Base-by-base conservation (phyloP, 2,797 vertebrate genomes). In the Carcharodon carcharias region DNA sequence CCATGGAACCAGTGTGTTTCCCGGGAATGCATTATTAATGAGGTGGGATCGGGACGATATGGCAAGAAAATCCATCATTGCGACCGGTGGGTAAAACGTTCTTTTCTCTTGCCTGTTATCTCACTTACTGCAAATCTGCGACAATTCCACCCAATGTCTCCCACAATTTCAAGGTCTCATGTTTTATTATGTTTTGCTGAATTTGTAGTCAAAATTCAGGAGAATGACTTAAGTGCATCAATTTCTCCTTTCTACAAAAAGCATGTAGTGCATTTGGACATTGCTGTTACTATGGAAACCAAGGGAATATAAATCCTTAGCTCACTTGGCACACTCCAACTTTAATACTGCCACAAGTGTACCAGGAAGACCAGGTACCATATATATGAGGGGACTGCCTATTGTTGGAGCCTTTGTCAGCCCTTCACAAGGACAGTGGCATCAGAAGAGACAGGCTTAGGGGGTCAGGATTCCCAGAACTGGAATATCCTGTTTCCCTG, bases 191-290 rank as follows among this genome's bases (percentile, higher is more conserved):
- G 35, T 18, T 80, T 80, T 80, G 35, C n/a, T 4, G n/a, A 80
- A 80, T 18, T 80, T 80, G 71, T 73, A 8, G 28, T 31, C 26
- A 71, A 71, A 71, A 31, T 28, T 28, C 69, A 71, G 28, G 69
- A 71, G 71, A 73, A 31, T 73, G 28, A 73, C 28, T 31, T 1
- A 9, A 31, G 28, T 73, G 28, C 71, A 73, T 73, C 8, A 23
- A 73, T 97, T 96, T 96, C 50, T 95, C 65, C 91, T 96, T 96
- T 97, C 0, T 61, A 35, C 92, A 96, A 97, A 97, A 92, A 96
- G 96, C 93, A 18, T 61, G 16, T 61, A 18, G 96, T 97, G 89
- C 87, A 97, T 67, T 61, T 82, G 31, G 21, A 96, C 77, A 80
- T 40, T 80, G 77, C 35, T 80, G n/a, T 40, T 80, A 40, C 77